Evolutionary conservation across 35 echinoderm and acorn worm genomes (phyloP), one percentile per base, ranked within the genome.

Genomic region (Apostichopus japonicus): DNA sequence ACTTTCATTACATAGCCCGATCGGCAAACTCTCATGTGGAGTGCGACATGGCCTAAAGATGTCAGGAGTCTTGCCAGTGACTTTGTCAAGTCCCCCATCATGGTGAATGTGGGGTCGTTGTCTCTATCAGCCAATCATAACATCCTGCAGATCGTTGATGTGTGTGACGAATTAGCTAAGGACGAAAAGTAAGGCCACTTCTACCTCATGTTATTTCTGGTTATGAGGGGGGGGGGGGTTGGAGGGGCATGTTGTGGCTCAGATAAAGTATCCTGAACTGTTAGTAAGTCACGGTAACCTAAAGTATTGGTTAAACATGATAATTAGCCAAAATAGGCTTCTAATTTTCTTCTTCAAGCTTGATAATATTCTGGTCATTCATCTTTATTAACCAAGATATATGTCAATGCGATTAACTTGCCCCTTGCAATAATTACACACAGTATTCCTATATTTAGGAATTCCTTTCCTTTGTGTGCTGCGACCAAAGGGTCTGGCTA

Each of bases 11-110:
- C 6, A 13, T 79, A 99, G 97, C 97, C 97, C 72, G 97, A 99
- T 65, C 90, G 97, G 56, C 97, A 99, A 92, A 94, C 96, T 6
- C 92, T 95, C 51, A 99, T 99, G 97, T 99, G 97, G 97, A 99
- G 97, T 95, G 97, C 97, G 6, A 99, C 97, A 4, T 99, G 97
- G 97, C 97, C 97, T 5, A 96, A 96, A 21, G 97, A 99, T 21
- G 97, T 99, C 44, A 52, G 79, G 17, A 56, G 59, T 15, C 86
- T 99, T 54, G 97, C 97, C 53, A 92, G 91, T 44, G 97, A 99
- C 59, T 99, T 99, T 94, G 78, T 96, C 87, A 91, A 90, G 23
- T 93, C 92, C 62, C 95, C 96, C 54, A 23, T 95, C 55, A 96
- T 93, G 82, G 90, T 99, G 61, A 99, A 99, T 88, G 95, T 99